phyloP scores from a whole-genome alignment of 2,888 invertebrate species.

The Acanthosepion pharaonis region DNA sequence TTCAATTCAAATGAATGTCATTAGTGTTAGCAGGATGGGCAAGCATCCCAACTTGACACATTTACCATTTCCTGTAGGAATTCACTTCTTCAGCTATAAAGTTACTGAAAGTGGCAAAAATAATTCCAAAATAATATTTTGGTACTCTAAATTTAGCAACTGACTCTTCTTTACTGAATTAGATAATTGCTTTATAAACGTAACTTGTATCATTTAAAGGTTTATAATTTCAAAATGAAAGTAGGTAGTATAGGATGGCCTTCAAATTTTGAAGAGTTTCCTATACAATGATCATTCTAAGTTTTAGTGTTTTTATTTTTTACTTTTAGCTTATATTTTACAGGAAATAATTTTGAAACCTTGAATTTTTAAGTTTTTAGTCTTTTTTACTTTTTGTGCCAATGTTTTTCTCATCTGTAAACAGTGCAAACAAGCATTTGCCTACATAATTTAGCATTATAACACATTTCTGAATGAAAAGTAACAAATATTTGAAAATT shows the following conservation, averaged over 20 bases:
- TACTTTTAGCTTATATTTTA: too few species aligned
- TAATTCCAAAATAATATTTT: neutral
- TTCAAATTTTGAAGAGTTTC: neutral
- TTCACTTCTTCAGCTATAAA: neutral
- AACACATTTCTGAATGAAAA: too few species aligned
- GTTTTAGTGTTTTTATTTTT: too few species aligned
- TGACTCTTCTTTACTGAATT: neutral
- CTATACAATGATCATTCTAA: too few species aligned
- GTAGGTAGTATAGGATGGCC: neutral
- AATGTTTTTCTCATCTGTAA: too few species aligned
- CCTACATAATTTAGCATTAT: too few species aligned
- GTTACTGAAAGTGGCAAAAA: neutral
- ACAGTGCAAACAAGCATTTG: too few species aligned
- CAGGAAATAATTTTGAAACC: too few species aligned
- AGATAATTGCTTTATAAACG: too few species aligned
- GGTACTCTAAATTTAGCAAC: neutral
- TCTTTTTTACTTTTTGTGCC: too few species aligned
- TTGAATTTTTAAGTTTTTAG: too few species aligned
- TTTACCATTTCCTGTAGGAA: neutral
- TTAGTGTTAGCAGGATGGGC: neutral
- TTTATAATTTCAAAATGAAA: neutral
- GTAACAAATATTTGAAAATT: too few species aligned
- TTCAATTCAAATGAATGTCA: neutral
- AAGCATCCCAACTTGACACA: neutral
- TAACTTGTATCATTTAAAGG: neutral